Evolutionary conservation across 1,140 invertebrate genomes (phyloP), one percentile per base, ranked within the genome.

Genomic region (Drosophila nikananu): DNA sequence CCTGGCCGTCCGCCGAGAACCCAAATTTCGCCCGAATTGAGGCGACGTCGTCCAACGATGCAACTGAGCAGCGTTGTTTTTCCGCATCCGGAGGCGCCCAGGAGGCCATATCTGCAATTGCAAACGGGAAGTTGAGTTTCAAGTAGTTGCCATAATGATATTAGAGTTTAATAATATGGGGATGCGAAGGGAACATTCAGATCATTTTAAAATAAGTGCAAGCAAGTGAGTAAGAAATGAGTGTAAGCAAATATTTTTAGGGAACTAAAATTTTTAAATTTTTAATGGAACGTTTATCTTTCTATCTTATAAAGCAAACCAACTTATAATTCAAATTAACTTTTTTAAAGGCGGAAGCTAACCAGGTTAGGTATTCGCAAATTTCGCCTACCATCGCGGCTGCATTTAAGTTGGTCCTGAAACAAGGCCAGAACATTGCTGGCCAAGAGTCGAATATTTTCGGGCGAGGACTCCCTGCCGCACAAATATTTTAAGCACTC

Each of bases 61-160:
- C 97, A 98, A 9, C 97, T 97, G 1, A 98, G 94, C 5, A 98
- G 93, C 0, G 97, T 98, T 0, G 96, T 97, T 94, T 98, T 97
- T 5, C 96, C 96, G 91, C 96, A 97, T 19, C 97, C 97, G 65
- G 96, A 98, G 48, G 96, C 97, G 23, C 97, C 97, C 32, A 98
- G 94, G 8, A 98, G 94, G 73, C 97, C 97, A 92, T 98, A 98
- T 92, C 97, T 97, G 94, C 35, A 94, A 82, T 25, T 60, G 70
- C 52, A 52, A 48, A 52, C 19, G 32, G 41, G 54, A 37, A 51
- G 42, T n/a, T 61, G 42, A 63, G 42, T 12, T 46, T 61, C 27
- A 52, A 63, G 39, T 64, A 19, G 58, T 55, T 78, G 59, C 71
- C 61, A 57, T 81, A 86, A 81, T 78, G 80, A 66, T 61, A 63